Evolutionary conservation across 2,797 vertebrate genomes (phyloP).

Genomic region (Serranus cabrilla): DNA sequence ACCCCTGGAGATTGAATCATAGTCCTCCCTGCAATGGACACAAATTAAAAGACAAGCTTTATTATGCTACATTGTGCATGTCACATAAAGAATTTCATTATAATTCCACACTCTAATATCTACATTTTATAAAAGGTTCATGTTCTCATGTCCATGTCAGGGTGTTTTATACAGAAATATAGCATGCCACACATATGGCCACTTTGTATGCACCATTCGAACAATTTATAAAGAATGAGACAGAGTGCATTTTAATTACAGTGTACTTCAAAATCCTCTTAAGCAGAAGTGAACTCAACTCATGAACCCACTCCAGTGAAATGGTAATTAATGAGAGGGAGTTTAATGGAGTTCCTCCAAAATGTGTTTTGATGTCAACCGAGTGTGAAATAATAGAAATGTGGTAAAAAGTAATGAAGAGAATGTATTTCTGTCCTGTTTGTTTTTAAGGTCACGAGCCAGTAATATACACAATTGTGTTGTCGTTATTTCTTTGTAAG

Average conservation of each 20-base stretch:
- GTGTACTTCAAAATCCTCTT: slow-evolving; percentile 75
- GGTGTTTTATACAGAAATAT: slow-evolving; percentile 18
- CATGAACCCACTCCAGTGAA: slow-evolving; percentile 70
- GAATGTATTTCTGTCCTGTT: not conserved
- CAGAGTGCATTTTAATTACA: slow-evolving; percentile 79
- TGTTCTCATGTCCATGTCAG: not conserved
- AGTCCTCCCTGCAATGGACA: not conserved
- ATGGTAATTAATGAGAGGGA: slow-evolving; percentile 69
- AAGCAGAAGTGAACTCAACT: slow-evolving; percentile 73
- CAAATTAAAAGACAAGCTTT: slow-evolving; percentile 9
- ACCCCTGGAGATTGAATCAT: not conserved
- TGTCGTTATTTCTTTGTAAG: not conserved
- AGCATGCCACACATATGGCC: slow-evolving; percentile 33
- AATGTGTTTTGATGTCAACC: slow-evolving; percentile 52
- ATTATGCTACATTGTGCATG: not conserved
- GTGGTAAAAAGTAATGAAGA: slow-evolving; percentile 16
- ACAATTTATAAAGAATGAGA: slow-evolving; percentile 61
- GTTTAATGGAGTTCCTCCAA: slow-evolving; percentile 64
- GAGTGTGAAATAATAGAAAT: slow-evolving; percentile 40
- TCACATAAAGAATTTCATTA: not conserved
- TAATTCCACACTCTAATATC: not conserved
- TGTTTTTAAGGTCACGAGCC: not conserved
- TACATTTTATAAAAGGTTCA: not conserved
- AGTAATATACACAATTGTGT: not conserved
- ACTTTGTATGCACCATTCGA: slow-evolving; percentile 51